A percentile compares a stretch with the other conserved stretches of the same genome.
Evolutionary conservation across 2,113 vertebrate species (phyloP).

Genomic region (Muntiacus reevesi): DNA sequence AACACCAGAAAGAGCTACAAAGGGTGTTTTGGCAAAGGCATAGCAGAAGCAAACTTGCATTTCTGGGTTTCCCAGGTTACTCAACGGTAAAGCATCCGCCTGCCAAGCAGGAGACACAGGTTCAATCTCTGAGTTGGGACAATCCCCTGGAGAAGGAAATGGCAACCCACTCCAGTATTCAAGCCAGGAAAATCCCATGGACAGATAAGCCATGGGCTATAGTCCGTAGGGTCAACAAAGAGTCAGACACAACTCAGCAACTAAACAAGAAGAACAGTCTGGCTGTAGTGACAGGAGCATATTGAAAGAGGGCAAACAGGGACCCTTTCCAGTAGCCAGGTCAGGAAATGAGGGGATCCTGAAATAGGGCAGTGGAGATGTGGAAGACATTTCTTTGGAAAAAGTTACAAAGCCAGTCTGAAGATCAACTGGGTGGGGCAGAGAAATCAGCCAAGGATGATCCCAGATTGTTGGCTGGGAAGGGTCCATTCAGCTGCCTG

Average conservation of each 20-base stretch:
- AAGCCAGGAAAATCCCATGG: background rate
- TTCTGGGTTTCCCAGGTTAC: background rate
- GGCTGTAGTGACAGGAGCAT: background rate
- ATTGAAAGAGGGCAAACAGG: background rate
- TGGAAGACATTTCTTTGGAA: background rate
- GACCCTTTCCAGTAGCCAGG: background rate
- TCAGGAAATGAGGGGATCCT: background rate
- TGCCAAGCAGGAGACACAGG: background rate
- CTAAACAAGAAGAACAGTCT: background rate
- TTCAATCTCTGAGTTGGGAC: background rate
- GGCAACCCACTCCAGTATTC: background rate
- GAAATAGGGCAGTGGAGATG: background rate
- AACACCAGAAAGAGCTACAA: background rate
- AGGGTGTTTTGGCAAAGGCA: background rate
- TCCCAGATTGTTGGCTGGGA: background rate
- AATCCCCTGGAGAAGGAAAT: background rate
- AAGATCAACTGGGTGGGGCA: background rate
- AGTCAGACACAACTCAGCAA: background rate
- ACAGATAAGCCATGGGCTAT: background rate
- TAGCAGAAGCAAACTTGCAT: background rate
- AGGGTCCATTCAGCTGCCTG: background rate
- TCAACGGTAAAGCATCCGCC: background rate
- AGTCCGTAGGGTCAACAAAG: background rate
- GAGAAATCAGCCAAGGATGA: background rate
- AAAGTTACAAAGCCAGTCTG: background rate